A percentile compares a stretch with the other conserved stretches of the same genome.
Conservation (phyloP, 2,888 invertebrate species). For the Hypena proboscidalis region DNA sequence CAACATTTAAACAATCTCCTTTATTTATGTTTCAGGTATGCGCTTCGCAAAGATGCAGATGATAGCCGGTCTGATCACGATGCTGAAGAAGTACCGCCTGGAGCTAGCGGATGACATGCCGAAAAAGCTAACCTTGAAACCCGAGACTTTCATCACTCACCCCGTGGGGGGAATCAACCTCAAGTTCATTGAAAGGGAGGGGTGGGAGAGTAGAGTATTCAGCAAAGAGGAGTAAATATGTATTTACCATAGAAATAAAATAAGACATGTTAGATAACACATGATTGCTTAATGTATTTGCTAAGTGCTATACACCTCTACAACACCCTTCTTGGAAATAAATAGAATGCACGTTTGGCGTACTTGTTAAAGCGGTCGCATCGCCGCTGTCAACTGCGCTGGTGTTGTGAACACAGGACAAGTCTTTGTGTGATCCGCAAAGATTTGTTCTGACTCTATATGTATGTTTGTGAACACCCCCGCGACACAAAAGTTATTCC, state of each 20-base stretch:
- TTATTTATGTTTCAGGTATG: constrained; percentile 34
- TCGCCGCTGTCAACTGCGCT: too few species aligned
- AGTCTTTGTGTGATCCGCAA: too few species aligned
- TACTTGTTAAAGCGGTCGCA: too few species aligned
- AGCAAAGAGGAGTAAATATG: background rate
- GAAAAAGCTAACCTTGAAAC: constrained; percentile 20
- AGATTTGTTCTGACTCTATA: too few species aligned
- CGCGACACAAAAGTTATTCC: constrained; percentile 25
- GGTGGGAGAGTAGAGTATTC: constrained; percentile 39
- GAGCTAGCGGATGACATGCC: constrained; percentile 48
- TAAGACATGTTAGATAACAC: constrained; percentile 27
- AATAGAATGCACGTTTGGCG: too few species aligned
- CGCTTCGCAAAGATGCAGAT: constrained; percentile 63
- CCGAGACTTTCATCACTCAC: constrained; percentile 24
- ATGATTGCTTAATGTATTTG: constrained; percentile 27
- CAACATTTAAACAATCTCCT: background rate
- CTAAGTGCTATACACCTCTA: too few species aligned
- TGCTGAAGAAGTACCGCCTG: constrained; percentile 52
- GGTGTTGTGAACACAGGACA: too few species aligned
- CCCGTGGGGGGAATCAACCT: constrained; percentile 33
- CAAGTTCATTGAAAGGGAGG: constrained; percentile 38
- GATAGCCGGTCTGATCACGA: constrained; percentile 51
- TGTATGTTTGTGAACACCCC: too few species aligned
- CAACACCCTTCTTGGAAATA: too few species aligned
- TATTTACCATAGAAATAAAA: constrained; percentile 1